These are phyloP conservation scores for Myotis findleyi DNA, from an alignment of 2,797 vertebrate genomes.

Conservation along the genomic window DNA sequence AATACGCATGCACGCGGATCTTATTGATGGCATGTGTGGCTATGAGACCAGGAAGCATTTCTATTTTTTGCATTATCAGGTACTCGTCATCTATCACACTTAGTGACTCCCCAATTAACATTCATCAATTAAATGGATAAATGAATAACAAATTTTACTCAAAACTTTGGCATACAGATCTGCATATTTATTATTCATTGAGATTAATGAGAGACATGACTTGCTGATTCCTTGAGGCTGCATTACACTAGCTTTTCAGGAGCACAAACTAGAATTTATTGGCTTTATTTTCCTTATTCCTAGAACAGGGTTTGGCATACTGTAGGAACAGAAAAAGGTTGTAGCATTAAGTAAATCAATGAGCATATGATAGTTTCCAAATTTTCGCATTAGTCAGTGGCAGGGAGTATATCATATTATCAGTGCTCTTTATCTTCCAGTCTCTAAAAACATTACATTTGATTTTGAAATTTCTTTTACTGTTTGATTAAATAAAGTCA, in stretches of 20 bases:
- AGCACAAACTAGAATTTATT: not conserved
- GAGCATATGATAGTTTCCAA: not conserved
- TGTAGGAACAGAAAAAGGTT: not conserved
- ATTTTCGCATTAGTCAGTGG: not conserved
- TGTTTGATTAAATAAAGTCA: not conserved
- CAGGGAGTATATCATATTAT: not conserved
- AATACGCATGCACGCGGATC: not conserved
- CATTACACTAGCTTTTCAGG: not conserved
- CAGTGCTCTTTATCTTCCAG: not conserved
- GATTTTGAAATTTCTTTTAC: not conserved
- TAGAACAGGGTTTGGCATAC: not conserved
- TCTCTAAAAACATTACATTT: slow-evolving; percentile 2
- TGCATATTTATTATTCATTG: not conserved
- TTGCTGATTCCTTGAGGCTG: not conserved
- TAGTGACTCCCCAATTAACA: not conserved
- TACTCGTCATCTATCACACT: not conserved
- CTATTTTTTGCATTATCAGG: not conserved
- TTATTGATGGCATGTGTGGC: not conserved
- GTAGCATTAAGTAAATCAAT: not conserved
- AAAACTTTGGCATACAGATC: not conserved
- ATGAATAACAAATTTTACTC: not conserved
- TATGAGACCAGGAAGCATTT: not conserved
- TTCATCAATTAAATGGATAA: not conserved
- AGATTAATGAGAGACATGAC: not conserved
- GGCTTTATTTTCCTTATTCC: not conserved